phyloP scores from a whole-genome alignment of 2,888 invertebrate species.

The Apodemia mormo region DNA sequence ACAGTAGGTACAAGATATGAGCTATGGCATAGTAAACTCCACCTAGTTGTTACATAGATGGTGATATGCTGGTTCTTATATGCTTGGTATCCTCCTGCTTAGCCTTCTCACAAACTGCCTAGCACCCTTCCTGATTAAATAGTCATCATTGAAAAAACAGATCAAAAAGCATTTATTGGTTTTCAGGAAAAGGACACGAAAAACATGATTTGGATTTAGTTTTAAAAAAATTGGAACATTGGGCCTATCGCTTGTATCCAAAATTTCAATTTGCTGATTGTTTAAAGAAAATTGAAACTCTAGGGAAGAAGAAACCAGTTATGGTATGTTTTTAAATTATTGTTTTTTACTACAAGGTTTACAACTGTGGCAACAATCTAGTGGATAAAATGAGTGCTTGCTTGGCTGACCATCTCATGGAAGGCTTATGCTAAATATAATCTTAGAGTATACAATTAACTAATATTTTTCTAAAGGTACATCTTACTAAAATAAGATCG shows the following conservation, averaged over 20 bases:
- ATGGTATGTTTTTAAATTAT: slow-evolving; percentile 75
- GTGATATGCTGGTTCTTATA: no score
- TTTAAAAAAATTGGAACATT: slow-evolving; percentile 93
- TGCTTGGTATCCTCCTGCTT: no score
- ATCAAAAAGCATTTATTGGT: no score
- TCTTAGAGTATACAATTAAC: neutral
- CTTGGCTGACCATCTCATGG: no score
- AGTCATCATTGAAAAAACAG: neutral
- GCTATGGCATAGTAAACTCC: no score
- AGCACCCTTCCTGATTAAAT: neutral
- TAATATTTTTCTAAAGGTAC: slow-evolving; percentile 70
- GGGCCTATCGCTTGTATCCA: slow-evolving; percentile 96
- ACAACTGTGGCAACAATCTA: no score
- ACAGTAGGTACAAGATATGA: no score
- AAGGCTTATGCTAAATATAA: neutral
- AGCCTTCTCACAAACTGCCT: no score
- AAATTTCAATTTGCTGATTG: slow-evolving; percentile 94
- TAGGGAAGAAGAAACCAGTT: slow-evolving; percentile 91
- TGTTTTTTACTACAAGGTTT: no score
- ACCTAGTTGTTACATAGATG: no score
- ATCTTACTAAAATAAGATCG: slow-evolving; percentile 84
- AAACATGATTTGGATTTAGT: slow-evolving; percentile 90
- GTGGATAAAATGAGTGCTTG: no score
- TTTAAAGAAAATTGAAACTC: slow-evolving; percentile 85
- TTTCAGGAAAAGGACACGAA: slow-evolving; percentile 88